phyloP scores from a whole-genome alignment of 2,113 vertebrate species.

The Pontoporia blainvillei region DNA sequence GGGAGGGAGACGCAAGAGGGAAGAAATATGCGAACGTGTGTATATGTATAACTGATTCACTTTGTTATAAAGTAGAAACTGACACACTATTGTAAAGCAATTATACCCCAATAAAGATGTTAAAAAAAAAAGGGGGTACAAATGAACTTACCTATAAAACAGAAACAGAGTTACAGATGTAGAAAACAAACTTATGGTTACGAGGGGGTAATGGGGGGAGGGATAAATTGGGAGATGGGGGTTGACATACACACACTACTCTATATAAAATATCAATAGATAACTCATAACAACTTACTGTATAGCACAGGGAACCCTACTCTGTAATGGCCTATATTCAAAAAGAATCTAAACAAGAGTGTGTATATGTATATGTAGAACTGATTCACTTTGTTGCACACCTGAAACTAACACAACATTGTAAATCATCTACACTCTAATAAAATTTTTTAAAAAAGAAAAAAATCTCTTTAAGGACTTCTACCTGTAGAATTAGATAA shows the following conservation, averaged over 20 bases:
- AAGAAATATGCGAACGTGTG: no score
- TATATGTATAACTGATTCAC: no score
- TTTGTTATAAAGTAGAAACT: no score
- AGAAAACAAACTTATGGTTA: accelerated
- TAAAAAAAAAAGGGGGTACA: accelerated
- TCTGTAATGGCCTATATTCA: accelerated
- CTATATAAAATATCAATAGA: background rate
- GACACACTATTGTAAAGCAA: no score
- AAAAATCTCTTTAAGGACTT: background rate
- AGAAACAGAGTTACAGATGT: no score
- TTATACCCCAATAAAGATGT: no score
- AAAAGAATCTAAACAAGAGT: background rate
- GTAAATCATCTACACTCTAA: background rate
- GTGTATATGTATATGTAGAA: background rate
- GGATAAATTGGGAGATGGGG: accelerated
- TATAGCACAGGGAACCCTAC: accelerated
- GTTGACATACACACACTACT: accelerated
- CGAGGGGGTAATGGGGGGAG: background rate
- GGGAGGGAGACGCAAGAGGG: no score
- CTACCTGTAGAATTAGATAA: background rate
- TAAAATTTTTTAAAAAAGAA: background rate
- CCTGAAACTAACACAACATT: background rate
- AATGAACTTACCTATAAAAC: background rate
- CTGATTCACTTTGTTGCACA: accelerated
- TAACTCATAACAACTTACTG: accelerated